Evolutionary conservation across 2,888 invertebrate species (phyloP), one percentile per base, ranked within the genome.

Genomic region (Synergus umbraculus): DNA sequence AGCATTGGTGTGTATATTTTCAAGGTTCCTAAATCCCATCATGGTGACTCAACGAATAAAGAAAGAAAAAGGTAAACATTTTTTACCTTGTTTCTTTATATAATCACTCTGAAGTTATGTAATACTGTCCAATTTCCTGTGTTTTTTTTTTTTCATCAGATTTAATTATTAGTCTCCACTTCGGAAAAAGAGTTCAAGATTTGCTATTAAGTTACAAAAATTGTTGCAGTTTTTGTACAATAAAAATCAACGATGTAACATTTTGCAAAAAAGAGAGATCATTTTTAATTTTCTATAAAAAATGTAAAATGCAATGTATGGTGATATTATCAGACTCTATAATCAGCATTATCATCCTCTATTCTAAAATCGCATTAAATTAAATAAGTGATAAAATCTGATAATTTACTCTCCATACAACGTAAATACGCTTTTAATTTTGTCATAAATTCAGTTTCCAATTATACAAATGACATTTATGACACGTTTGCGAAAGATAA

Each of bases 401-500:
- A 73, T 73, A 73, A 73, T 73, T 73, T 73, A 73, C 41, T 58
- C 54, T 37, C 18, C 2, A n/a, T 41, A 54, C 10, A 73, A 41
- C 73, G n/a, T 58, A 58, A 73, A 73, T 49, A 73, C 54, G 54
- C 7, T 58, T 73, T 73, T 54, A 73, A 58, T 73, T 58, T 58
- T 10, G 54, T 54, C 73, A 18, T 73, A 73, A 73, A 73, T 73
- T 73, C 15, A 37, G 37, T 73, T 73, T 73, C n/a, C 73, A 73
- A 73, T 73, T 58, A 73, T n/a, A 54, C 73, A 73, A 73, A 73
- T 54, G 73, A 73, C 73, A 73, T 73, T 73, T 73, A 73, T 73
- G 73, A 58, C 54, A 73, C 54, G 54, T 73, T 73, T 73, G 73
- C 41, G 54, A 73, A 73, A 58, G 54, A 58, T 73, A 73, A 73